Base-by-base conservation (phyloP, 2,113 vertebrate genomes). In the Elgaria multicarinata region DNA sequence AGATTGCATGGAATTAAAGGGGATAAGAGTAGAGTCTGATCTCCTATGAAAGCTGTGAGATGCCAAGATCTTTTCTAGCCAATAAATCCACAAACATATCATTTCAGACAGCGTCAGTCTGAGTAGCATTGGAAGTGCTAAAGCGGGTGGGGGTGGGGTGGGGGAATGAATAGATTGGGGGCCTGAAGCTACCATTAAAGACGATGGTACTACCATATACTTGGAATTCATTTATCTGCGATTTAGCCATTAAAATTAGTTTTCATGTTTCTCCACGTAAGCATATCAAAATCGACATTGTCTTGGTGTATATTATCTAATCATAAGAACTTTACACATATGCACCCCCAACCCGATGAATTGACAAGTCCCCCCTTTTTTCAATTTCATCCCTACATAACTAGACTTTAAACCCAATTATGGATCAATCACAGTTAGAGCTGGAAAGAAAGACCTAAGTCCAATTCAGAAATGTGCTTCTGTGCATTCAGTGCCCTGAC, bases 41-140 rank as follows among this genome's bases (percentile, higher is more conserved):
- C 62, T 87, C 84, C 92, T 91, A 24, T 79, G 91, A 85, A 93
- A 96, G 92, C 55, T 87, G 76, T 20, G 53, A 90, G 84, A 93
- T 86, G 58, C 2, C 62, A 84, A 55, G 92, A 85, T 92, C 93
- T 87, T 94, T 95, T 93, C 91, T 87, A 42, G 28, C 86, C 10
- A 85, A 0, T 85, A 83, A 87, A 89, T 82, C 78, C 58, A 89
- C 44, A 89, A 92, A 86, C 66, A 87, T 90, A 94, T 94, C 86
- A 77, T 80, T 92, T 91, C 91, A 91, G 74, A 69, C 64, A 50
- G 36, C 80, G 94, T 83, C 77, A 89, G 82, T 93, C 72, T 86
- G 69, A 96, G 84, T 76, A 89, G 87, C 81, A 64, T 85, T 94
- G 33, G 92, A 94, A 95, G 91, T 91, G 92, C 93, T 90, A 92